phyloP scores from a whole-genome alignment of 2,888 invertebrate species.

The Odontothrips loti region DNA sequence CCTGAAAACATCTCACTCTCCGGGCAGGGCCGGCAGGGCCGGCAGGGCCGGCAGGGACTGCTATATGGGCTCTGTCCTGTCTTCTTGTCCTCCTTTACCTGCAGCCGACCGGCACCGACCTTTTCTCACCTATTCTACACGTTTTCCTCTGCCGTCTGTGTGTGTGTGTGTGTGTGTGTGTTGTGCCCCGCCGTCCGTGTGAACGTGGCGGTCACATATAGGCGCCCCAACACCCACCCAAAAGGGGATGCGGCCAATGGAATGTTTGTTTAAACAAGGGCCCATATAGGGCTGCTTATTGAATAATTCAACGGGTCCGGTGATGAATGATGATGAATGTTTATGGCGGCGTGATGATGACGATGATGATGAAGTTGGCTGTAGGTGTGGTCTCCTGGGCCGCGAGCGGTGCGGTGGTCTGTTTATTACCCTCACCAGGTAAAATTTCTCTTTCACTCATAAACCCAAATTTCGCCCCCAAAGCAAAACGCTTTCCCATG shows the following conservation, averaged over 20 bases:
- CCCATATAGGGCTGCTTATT: background rate
- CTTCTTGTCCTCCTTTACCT: conserved; percentile 39
- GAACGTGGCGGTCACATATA: background rate
- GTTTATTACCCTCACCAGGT: no score
- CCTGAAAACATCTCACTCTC: conserved; percentile 20
- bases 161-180: background rate
- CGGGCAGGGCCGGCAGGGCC: background rate
- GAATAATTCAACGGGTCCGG: background rate
- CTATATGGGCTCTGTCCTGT: conserved; percentile 32
- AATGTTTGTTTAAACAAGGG: conserved; percentile 9
- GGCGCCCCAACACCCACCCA: background rate
- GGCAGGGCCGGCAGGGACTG: background rate
- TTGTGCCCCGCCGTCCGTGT: conserved; percentile 40
- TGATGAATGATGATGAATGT: background rate
- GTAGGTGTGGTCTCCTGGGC: background rate
- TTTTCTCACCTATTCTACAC: conserved; percentile 42
- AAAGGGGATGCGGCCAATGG: background rate
- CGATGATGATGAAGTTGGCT: background rate
- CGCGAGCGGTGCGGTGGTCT: background rate
- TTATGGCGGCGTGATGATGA: background rate
- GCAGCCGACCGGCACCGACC: conserved; percentile 36
- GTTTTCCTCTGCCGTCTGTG: background rate
- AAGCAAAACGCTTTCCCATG: no score
- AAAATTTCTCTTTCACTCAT: no score
- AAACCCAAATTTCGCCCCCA: no score